A percentile compares a stretch with the other conserved stretches of the same genome.
Conservation (phyloP, 2,888 invertebrate species). For the Synergus itoensis region DNA sequence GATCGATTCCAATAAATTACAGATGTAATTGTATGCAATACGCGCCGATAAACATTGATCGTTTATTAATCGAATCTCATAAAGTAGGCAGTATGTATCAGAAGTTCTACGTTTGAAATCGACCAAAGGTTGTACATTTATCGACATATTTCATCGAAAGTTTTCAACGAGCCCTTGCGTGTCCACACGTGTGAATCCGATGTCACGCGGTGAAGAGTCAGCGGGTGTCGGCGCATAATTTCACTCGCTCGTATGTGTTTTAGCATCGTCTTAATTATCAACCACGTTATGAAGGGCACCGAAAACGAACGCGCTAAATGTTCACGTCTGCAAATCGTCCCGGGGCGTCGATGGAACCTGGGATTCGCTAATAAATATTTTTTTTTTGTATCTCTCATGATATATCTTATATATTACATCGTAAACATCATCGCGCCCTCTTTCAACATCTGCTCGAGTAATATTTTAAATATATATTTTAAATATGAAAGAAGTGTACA, state of each 20-base stretch:
- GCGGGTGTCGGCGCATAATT: slow-evolving; percentile 66
- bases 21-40: background rate
- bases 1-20: background rate
- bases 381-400: slow-evolving; percentile 19
- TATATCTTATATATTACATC: slow-evolving; percentile 13
- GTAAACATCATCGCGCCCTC: background rate
- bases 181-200: slow-evolving; percentile 63
- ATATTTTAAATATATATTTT: background rate
- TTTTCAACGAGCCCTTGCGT: slow-evolving; percentile 60
- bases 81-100: slow-evolving; percentile 16
- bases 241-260: slow-evolving; percentile 57
- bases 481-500: background rate
- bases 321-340: slow-evolving; percentile 34
- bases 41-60: background rate
- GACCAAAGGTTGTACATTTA: background rate
- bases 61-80: slow-evolving; percentile 40
- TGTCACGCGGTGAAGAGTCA: slow-evolving; percentile 70
- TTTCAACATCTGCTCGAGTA: slow-evolving; percentile 9
- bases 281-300: slow-evolving; percentile 42
- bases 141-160: slow-evolving; percentile 27
- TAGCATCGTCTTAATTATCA: slow-evolving; percentile 69
- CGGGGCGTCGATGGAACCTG: slow-evolving; percentile 36
- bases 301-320: slow-evolving; percentile 40
- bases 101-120: background rate
- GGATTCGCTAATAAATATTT: slow-evolving; percentile 34